Conservation (phyloP, 30 jellyfish, hydroid and myxozoan species). For the Pelagia noctiluca region DNA sequence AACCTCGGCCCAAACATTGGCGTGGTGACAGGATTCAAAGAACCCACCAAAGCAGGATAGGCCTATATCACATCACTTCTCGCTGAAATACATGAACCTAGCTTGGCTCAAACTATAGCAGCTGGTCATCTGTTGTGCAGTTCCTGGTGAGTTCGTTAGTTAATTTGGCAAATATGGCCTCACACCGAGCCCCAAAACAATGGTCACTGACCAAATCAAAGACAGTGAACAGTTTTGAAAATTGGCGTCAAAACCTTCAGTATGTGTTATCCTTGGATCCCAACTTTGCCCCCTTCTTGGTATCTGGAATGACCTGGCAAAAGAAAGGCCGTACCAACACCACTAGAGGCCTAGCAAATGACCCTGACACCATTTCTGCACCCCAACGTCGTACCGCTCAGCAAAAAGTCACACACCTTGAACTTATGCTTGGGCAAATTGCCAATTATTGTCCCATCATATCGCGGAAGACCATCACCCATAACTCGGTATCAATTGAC, state of each 20-base stretch:
- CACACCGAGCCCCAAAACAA: not conserved
- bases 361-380: not conserved
- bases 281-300: not conserved
- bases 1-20: no score
- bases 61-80: no score
- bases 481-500: not conserved
- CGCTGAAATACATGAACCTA: no score
- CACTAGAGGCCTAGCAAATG: not conserved
- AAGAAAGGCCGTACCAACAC: not conserved
- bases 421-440: not conserved
- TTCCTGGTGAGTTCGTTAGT: no score
- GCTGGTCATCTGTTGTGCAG: no score
- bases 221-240: not conserved
- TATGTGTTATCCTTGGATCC: not conserved
- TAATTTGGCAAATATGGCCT: no score
- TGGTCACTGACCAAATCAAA: not conserved
- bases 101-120: no score
- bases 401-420: not conserved
- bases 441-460: not conserved
- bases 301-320: not conserved
- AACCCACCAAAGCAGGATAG: no score
- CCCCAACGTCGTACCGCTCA: not conserved
- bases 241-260: not conserved
- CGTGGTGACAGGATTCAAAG: no score
- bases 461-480: not conserved